Percentiles rank a stretch among this genome's conserved stretches.
Evolutionary conservation across 2,888 invertebrate species (phyloP).

Genomic region (Galeruca laticollis): DNA sequence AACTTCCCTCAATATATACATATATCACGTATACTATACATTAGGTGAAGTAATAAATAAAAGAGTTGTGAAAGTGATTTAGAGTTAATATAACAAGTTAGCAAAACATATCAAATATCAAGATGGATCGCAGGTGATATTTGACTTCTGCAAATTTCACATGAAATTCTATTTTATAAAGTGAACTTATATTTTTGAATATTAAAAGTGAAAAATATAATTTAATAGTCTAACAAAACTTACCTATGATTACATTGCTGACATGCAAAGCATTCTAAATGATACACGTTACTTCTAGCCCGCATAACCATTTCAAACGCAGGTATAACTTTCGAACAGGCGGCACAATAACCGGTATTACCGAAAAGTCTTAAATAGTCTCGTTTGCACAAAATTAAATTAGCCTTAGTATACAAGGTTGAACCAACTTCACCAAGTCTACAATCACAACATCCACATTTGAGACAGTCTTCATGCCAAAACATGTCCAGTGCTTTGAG

Average conservation of each 20-base stretch:
- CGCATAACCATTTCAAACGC: conserved; percentile 99
- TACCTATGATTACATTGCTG: conserved; percentile 99
- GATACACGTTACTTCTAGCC: conserved; percentile 96
- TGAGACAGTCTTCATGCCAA: conserved; percentile 99
- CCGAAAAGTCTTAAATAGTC: conserved; percentile 97
- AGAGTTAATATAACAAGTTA: too few relatives aligned
- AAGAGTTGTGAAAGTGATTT: too few relatives aligned
- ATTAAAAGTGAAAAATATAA: background rate
- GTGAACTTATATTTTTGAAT: too few relatives aligned
- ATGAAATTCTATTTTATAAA: too few relatives aligned
- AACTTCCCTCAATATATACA: too few relatives aligned
- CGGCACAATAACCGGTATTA: conserved; percentile 95
- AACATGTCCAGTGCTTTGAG: conserved; percentile 92
- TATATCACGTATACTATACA: too few relatives aligned
- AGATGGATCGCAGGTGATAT: too few relatives aligned
- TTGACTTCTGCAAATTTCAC: too few relatives aligned
- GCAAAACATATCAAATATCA: too few relatives aligned
- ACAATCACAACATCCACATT: conserved; percentile 97
- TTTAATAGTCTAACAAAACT: conserved; percentile 54
- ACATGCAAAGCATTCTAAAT: conserved; percentile 97
- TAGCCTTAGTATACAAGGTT: conserved; percentile 94
- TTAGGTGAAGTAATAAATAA: too few relatives aligned
- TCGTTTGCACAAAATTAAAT: conserved; percentile 94
- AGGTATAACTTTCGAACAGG: conserved; percentile 97
- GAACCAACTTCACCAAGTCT: conserved; percentile 96